Percentiles rank a stretch among this genome's conserved stretches.
phyloP scores from a whole-genome alignment of 1,140 invertebrate genomes.

The Drosophila nebulosa region DNA sequence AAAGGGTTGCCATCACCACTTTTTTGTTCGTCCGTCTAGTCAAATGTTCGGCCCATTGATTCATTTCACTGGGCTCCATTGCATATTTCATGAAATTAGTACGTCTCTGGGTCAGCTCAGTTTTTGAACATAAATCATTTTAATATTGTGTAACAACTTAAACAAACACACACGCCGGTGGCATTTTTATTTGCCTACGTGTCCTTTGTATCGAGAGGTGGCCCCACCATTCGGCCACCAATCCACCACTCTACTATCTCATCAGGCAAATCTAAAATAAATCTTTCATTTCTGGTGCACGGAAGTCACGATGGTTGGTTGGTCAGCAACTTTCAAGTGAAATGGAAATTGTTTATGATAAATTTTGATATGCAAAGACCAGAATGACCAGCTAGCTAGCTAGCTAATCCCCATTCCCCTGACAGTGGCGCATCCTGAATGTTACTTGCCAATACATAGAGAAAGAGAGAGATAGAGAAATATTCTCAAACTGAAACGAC shows the following conservation, averaged over 20 bases:
- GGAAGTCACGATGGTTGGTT: slow-evolving; percentile 60
- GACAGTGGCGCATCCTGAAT: neutral
- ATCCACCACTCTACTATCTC: slow-evolving; percentile 53
- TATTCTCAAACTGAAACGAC: no score
- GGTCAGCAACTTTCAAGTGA: slow-evolving; percentile 44
- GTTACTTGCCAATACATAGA: no score
- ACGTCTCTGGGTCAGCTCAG: neutral
- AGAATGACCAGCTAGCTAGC: no score
- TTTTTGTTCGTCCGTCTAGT: no score
- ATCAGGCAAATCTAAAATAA: slow-evolving; percentile 73
- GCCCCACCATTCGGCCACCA: slow-evolving; percentile 19
- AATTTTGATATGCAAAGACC: slow-evolving; percentile 36
- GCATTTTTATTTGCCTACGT: slow-evolving; percentile 74
- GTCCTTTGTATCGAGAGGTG: slow-evolving; percentile 37
- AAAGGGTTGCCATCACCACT: neutral
- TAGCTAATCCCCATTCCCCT: neutral
- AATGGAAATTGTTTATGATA: slow-evolving; percentile 28
- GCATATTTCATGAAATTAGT: slow-evolving; percentile 64
- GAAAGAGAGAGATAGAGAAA: no score
- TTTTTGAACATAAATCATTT: slow-evolving; percentile 63
- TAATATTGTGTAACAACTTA: slow-evolving; percentile 45
- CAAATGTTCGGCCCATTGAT: slow-evolving; percentile 13
- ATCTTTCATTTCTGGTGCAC: slow-evolving; percentile 66
- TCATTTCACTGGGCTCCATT: slow-evolving; percentile 26
- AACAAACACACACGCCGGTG: slow-evolving; percentile 38